Evolutionary conservation across 2,113 vertebrate species (phyloP).

Genomic region (Callopanchax toddi): DNA sequence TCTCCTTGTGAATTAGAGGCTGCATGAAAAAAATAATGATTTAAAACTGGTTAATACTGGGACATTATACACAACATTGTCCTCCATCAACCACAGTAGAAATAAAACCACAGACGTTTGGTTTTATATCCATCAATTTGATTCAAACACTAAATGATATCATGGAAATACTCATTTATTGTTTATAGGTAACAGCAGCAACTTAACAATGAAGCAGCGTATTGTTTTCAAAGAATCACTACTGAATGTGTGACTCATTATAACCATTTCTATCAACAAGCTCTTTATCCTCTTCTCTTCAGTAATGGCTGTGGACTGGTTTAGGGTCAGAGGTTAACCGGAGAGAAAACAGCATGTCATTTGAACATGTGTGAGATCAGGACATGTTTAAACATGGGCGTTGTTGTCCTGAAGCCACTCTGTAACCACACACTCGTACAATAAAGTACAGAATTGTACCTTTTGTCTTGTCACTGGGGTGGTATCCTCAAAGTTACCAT

Average conservation of each 20-base stretch:
- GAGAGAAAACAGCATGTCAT: neutral
- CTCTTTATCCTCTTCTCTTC: neutral
- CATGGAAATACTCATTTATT: constrained; percentile 10
- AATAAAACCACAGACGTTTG: neutral
- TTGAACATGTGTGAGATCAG: too few relatives aligned
- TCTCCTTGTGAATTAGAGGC: constrained; percentile 19
- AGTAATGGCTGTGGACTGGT: neutral
- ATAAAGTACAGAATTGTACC: too few relatives aligned
- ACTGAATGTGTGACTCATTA: constrained; percentile 43
- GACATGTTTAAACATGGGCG: too few relatives aligned
- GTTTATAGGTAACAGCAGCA: constrained; percentile 4
- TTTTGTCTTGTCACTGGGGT: too few relatives aligned
- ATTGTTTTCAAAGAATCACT: constrained; percentile 12
- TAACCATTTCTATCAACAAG: constrained; percentile 10
- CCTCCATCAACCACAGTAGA: neutral
- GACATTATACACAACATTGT: neutral
- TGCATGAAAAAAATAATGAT: neutral
- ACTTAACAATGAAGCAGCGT: constrained; percentile 28
- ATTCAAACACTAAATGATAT: neutral
- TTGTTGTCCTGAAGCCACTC: too few relatives aligned
- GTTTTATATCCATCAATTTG: neutral
- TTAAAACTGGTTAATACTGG: constrained; percentile 4
- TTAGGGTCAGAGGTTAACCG: neutral
- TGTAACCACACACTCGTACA: too few relatives aligned
- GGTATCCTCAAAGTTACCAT: too few relatives aligned